Evolutionary conservation across 2,113 vertebrate genomes (phyloP).

Genomic region (Malaclemys terrapin): DNA sequence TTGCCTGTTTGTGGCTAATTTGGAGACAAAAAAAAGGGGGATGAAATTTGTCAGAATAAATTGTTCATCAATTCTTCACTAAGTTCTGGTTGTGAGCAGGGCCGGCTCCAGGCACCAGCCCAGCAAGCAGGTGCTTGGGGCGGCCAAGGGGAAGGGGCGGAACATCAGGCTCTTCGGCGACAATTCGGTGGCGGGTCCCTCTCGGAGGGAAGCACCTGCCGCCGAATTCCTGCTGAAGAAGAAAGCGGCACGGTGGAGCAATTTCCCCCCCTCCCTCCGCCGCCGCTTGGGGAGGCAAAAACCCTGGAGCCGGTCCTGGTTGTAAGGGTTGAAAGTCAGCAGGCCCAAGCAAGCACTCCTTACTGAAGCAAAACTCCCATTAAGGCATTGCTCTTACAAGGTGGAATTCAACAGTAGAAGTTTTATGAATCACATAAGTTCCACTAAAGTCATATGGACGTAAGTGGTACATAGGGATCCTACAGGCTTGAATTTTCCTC

Average conservation of each 20-base stretch:
- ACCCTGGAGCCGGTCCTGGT: not conserved
- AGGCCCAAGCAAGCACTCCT: not conserved
- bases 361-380: not conserved
- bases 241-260: no score
- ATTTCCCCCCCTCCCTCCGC: no score
- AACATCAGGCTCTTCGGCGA: no score
- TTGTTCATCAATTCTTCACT: not conserved
- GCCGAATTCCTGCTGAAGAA: no score
- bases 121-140: no score
- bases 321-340: not conserved
- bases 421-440: not conserved
- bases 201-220: no score
- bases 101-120: no score
- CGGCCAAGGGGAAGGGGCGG: no score
- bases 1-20: not conserved
- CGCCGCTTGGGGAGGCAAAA: no score
- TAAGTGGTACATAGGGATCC: not conserved
- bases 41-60: not conserved
- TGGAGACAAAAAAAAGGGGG: not conserved
- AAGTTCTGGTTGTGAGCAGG: not conserved
- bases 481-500: not conserved
- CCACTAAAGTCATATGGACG: not conserved
- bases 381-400: not conserved
- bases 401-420: not conserved
- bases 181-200: no score